Evolutionary conservation across 2,888 invertebrate species (phyloP), one percentile per base, ranked within the genome.

Genomic region (Pseudococcus viburni): DNA sequence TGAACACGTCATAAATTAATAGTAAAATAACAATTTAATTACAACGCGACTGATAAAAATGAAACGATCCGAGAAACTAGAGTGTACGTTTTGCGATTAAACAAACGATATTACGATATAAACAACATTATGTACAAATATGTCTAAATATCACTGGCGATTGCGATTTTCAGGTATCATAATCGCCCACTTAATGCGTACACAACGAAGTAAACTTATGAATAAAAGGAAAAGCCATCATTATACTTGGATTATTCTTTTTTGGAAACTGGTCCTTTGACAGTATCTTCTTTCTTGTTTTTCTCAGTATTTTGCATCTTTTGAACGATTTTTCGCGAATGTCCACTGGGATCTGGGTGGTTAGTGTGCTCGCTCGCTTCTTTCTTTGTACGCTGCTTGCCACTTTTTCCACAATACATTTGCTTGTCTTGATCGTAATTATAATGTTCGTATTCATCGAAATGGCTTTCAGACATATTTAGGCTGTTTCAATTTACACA

Each of bases 341-440:
- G 98, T 90, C 98, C 98, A 91, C 94, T 95, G 89, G 98, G 97
- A 92, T 98, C 98, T 92, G 94, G 94, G 92, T 97, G 97, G 92
- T 98, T 98, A 73, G 97, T 97, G 92, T 98, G 96, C 90, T 95
- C 95, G 91, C 93, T 94, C 80, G 95, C 96, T 93, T 98, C 98
- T 92, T 95, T 96, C 93, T 98, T 98, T 89, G 95, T 94, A 90
- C 98, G 94, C 91, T 97, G 96, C 92, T 98, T 98, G 89, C 98
- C 98, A 91, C 97, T 95, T 92, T 97, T 96, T 39, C 96, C 95
- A 77, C 95, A 94, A 92, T 95, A 95, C 90, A 97, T 94, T 92
- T 96, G 95, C 92, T 98, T 98, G 92, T 97, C 98, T 93, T 96
- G 95, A 91, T 97, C 97, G 92, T 95, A 98, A 93, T 98, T 98